Evolutionary conservation across 2,113 vertebrate genomes (phyloP).

Genomic region (Eidolon helvum): DNA sequence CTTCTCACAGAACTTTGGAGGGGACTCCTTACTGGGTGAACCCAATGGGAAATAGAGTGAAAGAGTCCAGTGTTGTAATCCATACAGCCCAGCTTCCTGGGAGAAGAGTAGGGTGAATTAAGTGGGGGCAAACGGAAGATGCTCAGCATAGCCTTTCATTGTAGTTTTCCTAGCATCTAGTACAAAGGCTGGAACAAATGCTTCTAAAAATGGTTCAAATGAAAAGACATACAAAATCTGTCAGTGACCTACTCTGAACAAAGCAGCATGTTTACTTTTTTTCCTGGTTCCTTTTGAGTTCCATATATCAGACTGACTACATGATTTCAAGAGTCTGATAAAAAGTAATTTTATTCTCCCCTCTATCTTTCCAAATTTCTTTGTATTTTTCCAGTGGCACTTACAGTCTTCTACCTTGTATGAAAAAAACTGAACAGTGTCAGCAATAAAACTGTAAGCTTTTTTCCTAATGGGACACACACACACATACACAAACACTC

Average conservation of each 20-base stretch:
- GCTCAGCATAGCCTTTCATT: neutral
- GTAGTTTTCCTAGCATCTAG: neutral
- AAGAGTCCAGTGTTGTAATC: neutral
- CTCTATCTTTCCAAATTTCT: neutral
- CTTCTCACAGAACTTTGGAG: neutral
- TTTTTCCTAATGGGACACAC: neutral
- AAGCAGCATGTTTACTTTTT: neutral
- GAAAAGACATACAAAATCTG: neutral
- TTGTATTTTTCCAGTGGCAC: neutral
- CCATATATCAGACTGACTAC: neutral
- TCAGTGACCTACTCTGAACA: neutral
- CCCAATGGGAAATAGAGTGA: neutral
- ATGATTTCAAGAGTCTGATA: slow-evolving; percentile 4
- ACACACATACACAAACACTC: neutral
- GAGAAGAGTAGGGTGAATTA: accelerated
- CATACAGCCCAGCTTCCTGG: neutral
- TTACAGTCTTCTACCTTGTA: neutral
- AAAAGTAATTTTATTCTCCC: neutral
- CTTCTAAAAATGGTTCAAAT: neutral
- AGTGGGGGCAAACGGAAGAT: neutral
- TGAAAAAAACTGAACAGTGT: neutral
- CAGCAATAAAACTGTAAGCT: neutral
- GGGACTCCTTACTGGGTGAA: neutral
- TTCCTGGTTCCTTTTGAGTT: neutral
- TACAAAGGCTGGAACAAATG: neutral